Conservation (phyloP, 2,888 invertebrate genomes). For the Pseudococcus longispinus region DNA sequence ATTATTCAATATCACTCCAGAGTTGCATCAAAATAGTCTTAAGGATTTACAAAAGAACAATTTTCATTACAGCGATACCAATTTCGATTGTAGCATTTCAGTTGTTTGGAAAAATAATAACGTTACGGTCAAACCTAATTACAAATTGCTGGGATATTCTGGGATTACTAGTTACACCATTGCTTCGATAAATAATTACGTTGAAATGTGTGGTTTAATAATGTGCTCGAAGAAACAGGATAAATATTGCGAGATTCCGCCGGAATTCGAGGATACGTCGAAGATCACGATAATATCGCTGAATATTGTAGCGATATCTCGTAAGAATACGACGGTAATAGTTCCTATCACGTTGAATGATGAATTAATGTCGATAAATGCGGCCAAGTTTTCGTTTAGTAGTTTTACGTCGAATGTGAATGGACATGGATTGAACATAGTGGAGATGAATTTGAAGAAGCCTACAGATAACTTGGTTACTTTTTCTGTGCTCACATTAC, state of each 20-base stretch:
- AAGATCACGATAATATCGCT: constrained; percentile 60
- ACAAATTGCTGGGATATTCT: constrained; percentile 62
- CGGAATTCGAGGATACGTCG: constrained; percentile 60
- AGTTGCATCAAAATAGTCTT: neutral
- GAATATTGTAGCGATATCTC: constrained; percentile 59
- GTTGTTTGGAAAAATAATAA: constrained; percentile 57
- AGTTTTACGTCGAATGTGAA: constrained; percentile 55
- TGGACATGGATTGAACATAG: constrained; percentile 53
- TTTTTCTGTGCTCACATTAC: constrained; percentile 61
- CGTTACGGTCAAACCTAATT: constrained; percentile 59
- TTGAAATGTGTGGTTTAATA: constrained; percentile 62
- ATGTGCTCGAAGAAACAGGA: constrained; percentile 58
- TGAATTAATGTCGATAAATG: constrained; percentile 59
- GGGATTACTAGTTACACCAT: constrained; percentile 60
- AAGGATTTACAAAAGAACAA: neutral
- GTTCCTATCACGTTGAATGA: constrained; percentile 60
- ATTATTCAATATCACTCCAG: neutral
- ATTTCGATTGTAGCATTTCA: constrained; percentile 61
- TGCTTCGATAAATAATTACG: constrained; percentile 58
- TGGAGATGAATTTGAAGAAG: constrained; percentile 58
- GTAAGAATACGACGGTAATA: constrained; percentile 59
- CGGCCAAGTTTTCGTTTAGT: constrained; percentile 59
- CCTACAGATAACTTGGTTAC: constrained; percentile 60
- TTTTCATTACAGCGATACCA: constrained; percentile 59
- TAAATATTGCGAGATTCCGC: constrained; percentile 58